These are phyloP conservation scores for Artibeus lituratus DNA, from an alignment of 2,797 vertebrate genomes.

Conservation along the genomic window DNA sequence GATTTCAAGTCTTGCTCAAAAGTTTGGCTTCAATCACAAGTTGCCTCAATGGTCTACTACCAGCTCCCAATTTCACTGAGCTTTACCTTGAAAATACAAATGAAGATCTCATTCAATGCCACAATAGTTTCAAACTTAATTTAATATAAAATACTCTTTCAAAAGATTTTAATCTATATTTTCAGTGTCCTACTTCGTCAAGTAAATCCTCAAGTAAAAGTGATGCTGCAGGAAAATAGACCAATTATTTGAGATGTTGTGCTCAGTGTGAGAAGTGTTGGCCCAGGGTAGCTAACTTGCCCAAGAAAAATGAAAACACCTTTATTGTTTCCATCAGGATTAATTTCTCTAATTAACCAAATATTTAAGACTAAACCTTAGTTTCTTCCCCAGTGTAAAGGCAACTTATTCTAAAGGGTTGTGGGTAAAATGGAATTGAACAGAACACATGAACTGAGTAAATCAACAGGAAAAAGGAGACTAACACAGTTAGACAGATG, in stretches of 20 bases:
- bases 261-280: background rate
- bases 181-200: background rate
- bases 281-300: background rate
- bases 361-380: background rate
- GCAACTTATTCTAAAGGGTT: background rate
- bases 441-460: background rate
- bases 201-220: background rate
- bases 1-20: background rate
- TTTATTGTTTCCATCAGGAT: background rate
- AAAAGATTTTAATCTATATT: background rate
- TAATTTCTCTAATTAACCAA: background rate
- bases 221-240: background rate
- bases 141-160: background rate
- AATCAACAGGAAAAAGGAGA: background rate
- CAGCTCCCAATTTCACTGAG: background rate
- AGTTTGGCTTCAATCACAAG: background rate
- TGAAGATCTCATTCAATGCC: background rate
- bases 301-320: background rate
- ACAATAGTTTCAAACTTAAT: background rate
- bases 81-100: background rate
- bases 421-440: background rate
- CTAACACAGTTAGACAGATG: background rate
- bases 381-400: background rate
- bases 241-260: background rate
- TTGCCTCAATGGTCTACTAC: background rate